phyloP scores from a whole-genome alignment of 1,140 invertebrate species.

The Danaus plexippus region DNA sequence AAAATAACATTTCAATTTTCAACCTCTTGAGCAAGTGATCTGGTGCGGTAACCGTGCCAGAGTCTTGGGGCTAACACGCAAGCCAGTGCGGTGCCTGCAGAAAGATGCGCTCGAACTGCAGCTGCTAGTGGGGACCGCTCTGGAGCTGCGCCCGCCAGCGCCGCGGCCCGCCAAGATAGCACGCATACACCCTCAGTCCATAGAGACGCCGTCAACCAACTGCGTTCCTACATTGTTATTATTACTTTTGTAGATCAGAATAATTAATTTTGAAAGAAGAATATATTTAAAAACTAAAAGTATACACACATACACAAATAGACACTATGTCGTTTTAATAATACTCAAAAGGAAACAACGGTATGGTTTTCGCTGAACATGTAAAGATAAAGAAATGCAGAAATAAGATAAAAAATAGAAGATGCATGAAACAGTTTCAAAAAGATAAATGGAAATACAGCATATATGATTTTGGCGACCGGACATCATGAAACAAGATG shows the following conservation, averaged over 20 bases:
- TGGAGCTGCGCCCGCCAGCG: conserved; percentile 39
- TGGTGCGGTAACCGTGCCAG: conserved; percentile 77
- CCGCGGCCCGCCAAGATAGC: conserved; percentile 37
- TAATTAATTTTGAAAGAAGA: conserved; percentile 1
- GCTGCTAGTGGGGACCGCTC: conserved; percentile 45
- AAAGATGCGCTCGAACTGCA: conserved; percentile 79
- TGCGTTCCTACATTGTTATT: conserved; percentile 75
- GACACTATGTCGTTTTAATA: no score
- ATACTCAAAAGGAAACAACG: no score
- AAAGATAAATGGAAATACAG: no score
- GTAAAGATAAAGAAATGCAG: no score
- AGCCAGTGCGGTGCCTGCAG: conserved; percentile 81
- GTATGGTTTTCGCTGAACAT: no score
- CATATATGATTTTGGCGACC: no score
- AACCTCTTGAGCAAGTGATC: conserved; percentile 77
- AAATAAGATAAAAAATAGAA: no score
- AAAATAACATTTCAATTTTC: neutral
- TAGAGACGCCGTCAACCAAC: conserved; percentile 83
- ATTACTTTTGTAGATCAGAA: no score
- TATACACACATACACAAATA: no score
- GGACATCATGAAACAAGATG: no score
- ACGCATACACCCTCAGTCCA: conserved; percentile 82
- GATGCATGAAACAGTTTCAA: no score
- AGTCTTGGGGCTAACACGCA: conserved; percentile 86
- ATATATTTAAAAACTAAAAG: conserved; percentile 1